Conservation (phyloP, 2,888 invertebrate genomes). For the Pedicia rivosa region DNA sequence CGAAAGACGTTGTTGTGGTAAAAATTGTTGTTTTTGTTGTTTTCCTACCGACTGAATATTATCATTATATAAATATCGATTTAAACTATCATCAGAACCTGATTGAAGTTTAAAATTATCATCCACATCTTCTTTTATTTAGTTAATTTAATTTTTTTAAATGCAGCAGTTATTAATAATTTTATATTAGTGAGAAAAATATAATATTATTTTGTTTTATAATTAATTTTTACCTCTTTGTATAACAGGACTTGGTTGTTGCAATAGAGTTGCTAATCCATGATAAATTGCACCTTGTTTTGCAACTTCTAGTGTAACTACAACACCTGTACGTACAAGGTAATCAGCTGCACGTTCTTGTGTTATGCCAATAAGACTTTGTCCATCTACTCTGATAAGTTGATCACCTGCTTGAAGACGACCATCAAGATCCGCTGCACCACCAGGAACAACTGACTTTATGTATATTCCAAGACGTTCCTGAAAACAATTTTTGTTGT, state of each 20-base stretch:
- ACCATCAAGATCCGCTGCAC: constrained; percentile 85
- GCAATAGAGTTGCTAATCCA: constrained; percentile 81
- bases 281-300: constrained; percentile 97
- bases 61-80: constrained; percentile 16
- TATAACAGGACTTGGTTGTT: constrained; percentile 76
- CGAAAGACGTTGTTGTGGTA: neutral
- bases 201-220: neutral
- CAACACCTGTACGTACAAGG: constrained; percentile 82
- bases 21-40: too few relatives aligned
- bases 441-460: constrained; percentile 93
- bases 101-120: constrained; percentile 7
- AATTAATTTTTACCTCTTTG: constrained; percentile 42
- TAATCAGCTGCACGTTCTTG: constrained; percentile 90
- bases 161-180: constrained; percentile 8
- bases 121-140: constrained; percentile 9
- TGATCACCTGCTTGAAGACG: constrained; percentile 94
- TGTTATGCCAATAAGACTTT: constrained; percentile 75
- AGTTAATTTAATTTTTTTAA: too few relatives aligned
- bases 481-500: constrained; percentile 10
- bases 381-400: constrained; percentile 89
- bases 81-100: constrained; percentile 28
- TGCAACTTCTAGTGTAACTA: constrained; percentile 89
- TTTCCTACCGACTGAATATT: too few relatives aligned
- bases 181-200: too few relatives aligned
- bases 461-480: constrained; percentile 91